Base-by-base conservation (phyloP, 2,113 vertebrate species). In the Salvelinus namaycush region DNA sequence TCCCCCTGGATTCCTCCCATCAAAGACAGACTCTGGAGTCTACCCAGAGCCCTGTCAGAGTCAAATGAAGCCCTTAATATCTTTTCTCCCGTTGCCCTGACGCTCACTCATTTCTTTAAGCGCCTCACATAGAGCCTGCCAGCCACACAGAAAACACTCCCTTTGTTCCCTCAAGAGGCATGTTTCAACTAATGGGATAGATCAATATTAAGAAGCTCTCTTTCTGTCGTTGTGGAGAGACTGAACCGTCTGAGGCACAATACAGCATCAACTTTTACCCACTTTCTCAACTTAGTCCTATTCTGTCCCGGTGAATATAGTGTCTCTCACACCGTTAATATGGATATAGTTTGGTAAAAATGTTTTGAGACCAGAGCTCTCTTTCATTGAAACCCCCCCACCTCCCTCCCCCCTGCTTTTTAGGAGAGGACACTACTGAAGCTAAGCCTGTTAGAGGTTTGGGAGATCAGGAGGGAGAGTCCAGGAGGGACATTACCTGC, bases 51-150 rank as follows among this genome's bases (percentile, higher is more conserved):
- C 81, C 77, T 88, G 83, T 90, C 87, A 57, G 80, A 90, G 85
- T 88, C 86, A 84, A 87, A 92, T 87, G 68, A 90, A 92, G 89
- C 83, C 87, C 84, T 92, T 90, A 80, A 83, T 87, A 84, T 81
- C 75, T 73, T 54, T 48, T 79, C 79, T 79, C 71, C 75, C 70
- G 48, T n/a, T 71, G 54, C 75, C 62, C 62, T 39, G 72, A 73
- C 77, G 74, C 77, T 88, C 48, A 57, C 70, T 68, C 65, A 68
- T 79, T 79, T 75, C 74, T 87, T 75, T 73, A 29, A 70, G 62
- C 75, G 57, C 75, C 67, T 60, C 68, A 68, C 62, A 9, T 31
- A 48, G 39, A 39, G 34, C 13, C 73, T 72, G 71, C 68, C 34
- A 14, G 22, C 6, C 54, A 60, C 34, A 54, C 14, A 24, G 74